Conservation (phyloP, 2,113 vertebrate species). For the Crotalus horridus region DNA sequence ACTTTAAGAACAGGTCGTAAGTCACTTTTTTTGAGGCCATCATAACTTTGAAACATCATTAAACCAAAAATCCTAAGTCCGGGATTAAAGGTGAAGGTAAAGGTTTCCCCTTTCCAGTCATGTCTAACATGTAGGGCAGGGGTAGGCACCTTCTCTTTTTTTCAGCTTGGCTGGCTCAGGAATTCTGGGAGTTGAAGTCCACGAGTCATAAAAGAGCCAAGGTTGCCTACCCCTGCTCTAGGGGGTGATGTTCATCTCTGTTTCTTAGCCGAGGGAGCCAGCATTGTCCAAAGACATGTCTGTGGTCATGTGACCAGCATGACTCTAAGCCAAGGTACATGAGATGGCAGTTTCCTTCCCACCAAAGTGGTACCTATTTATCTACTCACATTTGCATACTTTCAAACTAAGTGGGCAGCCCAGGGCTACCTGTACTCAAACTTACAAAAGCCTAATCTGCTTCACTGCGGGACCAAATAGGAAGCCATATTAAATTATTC, state of each 20-base stretch:
- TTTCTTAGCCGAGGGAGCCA: background rate
- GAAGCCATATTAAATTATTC: background rate
- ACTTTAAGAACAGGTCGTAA: background rate
- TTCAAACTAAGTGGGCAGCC: background rate
- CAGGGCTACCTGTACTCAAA: background rate
- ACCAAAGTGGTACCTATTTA: background rate
- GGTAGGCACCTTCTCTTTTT: too few species aligned
- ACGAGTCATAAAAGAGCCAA: too few species aligned
- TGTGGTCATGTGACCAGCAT: background rate
- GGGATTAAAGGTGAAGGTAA: background rate
- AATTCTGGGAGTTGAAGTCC: too few species aligned
- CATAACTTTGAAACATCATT: background rate
- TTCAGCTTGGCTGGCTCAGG: too few species aligned
- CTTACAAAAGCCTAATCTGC: background rate
- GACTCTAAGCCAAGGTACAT: fast-evolving
- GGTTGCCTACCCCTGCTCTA: background rate
- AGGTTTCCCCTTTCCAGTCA: background rate
- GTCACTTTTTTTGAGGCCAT: background rate
- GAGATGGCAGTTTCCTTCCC: background rate
- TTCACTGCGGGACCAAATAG: background rate
- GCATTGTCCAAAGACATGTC: background rate
- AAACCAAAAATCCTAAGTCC: background rate
- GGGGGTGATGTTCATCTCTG: background rate
- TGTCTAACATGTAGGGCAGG: background rate
- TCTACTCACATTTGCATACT: background rate